phyloP scores from a whole-genome alignment of 1,140 invertebrate species.

The Phocides pigmalion region DNA sequence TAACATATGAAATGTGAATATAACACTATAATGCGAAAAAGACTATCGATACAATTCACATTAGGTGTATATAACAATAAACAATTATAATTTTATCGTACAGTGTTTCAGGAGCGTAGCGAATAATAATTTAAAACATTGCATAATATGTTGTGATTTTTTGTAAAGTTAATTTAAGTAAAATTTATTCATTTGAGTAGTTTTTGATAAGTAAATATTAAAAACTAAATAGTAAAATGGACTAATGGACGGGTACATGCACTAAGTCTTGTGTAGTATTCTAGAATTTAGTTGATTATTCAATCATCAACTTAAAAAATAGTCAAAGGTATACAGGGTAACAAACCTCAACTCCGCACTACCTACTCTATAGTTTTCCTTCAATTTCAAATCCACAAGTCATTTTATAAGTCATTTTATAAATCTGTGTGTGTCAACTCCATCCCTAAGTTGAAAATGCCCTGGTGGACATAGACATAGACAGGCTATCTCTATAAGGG shows the following conservation, averaged over 20 bases:
- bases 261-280: constrained; percentile 15
- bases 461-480: too few species aligned
- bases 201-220: constrained; percentile 81
- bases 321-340: constrained; percentile 70
- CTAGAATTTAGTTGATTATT: constrained; percentile 12
- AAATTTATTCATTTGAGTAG: constrained; percentile 71
- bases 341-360: constrained; percentile 27
- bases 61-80: constrained; percentile 51
- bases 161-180: constrained; percentile 76
- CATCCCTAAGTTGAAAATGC: too few species aligned
- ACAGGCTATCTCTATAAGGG: too few species aligned
- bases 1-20: constrained; percentile 76
- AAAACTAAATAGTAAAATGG: constrained; percentile 52
- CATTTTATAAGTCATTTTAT: too few species aligned
- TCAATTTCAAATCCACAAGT: too few species aligned
- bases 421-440: too few species aligned
- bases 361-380: not conserved
- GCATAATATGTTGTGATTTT: constrained; percentile 71
- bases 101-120: constrained; percentile 54
- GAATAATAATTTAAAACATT: constrained; percentile 48
- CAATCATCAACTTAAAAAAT: constrained; percentile 25
- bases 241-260: constrained; percentile 65
- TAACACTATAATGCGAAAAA: constrained; percentile 73
- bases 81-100: constrained; percentile 57
- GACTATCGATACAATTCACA: constrained; percentile 50